Evolutionary conservation across 2,797 vertebrate genomes (phyloP).

Genomic region (Orestias chungarensis): DNA sequence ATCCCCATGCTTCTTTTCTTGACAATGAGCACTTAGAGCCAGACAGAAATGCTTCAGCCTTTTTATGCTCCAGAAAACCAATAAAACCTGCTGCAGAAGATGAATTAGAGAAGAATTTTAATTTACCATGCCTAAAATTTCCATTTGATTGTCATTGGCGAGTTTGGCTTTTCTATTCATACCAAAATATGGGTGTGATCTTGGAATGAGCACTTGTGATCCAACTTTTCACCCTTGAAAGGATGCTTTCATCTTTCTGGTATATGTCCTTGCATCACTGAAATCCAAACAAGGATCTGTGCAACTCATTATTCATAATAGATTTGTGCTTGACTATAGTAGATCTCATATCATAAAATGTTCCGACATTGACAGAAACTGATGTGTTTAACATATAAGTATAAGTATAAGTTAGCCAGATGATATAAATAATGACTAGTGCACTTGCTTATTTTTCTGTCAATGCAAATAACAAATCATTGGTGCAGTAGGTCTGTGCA

Average conservation of each 20-base stretch:
- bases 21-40: constrained; percentile 20
- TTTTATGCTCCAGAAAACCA: constrained; percentile 13
- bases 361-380: constrained; percentile 17
- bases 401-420: too few relatives aligned
- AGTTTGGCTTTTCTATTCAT: constrained; percentile 67
- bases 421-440: too few relatives aligned
- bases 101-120: constrained; percentile 30
- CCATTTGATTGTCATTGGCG: constrained; percentile 41
- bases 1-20: constrained; percentile 28
- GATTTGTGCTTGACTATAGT: constrained; percentile 21
- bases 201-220: constrained; percentile 64
- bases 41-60: constrained; percentile 19
- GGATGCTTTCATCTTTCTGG: constrained; percentile 62
- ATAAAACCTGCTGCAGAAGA: constrained; percentile 20
- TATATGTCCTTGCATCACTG: constrained; percentile 62
- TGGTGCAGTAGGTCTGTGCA: too few relatives aligned
- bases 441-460: too few relatives aligned
- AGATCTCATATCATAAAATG: constrained; percentile 13
- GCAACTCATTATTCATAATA: too few relatives aligned
- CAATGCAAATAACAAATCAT: too few relatives aligned
- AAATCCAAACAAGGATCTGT: too few relatives aligned
- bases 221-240: constrained; percentile 51
- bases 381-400: too few relatives aligned
- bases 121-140: constrained; percentile 54
- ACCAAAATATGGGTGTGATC: constrained; percentile 46